Conservation (phyloP, 64 coral and sea anemone genomes). For the Dendrophyllia cribrosa region DNA sequence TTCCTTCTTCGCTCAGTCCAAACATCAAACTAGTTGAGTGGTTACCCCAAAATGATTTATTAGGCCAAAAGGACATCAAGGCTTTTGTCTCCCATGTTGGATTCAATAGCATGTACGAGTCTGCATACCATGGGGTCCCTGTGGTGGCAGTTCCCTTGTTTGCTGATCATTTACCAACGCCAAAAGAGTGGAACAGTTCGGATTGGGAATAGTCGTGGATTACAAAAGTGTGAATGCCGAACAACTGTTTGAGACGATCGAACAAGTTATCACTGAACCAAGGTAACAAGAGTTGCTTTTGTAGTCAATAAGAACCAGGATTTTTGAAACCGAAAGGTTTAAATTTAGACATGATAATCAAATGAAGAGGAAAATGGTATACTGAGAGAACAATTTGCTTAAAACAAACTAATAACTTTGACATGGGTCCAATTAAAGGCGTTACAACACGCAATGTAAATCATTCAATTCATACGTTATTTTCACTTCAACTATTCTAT, state of each 20-base stretch:
- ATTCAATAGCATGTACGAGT: slow-evolving; percentile 27
- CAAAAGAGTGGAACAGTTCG: neutral
- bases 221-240: neutral
- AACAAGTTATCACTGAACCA: slow-evolving; percentile 9
- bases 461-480: too few relatives aligned
- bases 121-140: slow-evolving; percentile 39
- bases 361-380: too few relatives aligned
- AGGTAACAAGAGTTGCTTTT: neutral
- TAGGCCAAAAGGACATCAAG: neutral
- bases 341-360: too few relatives aligned
- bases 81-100: slow-evolving; percentile 35
- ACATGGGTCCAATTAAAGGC: too few relatives aligned
- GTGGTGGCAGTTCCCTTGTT: slow-evolving; percentile 20
- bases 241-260: neutral
- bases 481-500: too few relatives aligned
- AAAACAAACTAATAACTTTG: too few relatives aligned
- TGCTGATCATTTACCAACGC: slow-evolving; percentile 30
- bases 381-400: too few relatives aligned
- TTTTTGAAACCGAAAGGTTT: too few relatives aligned
- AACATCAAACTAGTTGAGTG: slow-evolving; percentile 49
- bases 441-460: too few relatives aligned
- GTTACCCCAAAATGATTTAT: slow-evolving; percentile 48
- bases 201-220: neutral
- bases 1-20: slow-evolving; percentile 17
- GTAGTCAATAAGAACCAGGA: too few relatives aligned